Percentiles rank a stretch among this genome's conserved stretches.
phyloP scores from a whole-genome alignment of 2,113 vertebrate species.

The human (Homo sapiens) region GRCh38 chr13:96973001-96973500 shows the following conservation, averaged over 20 bases:
- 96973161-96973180: background rate
- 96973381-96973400: background rate
- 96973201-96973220: background rate
- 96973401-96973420: slow-evolving; percentile 61
- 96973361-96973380: background rate
- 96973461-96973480: slow-evolving; percentile 43
- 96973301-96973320: slow-evolving; percentile 1
- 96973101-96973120: background rate
- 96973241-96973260: background rate
- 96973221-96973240: background rate
- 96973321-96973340: background rate
- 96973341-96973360: slow-evolving; percentile 12
- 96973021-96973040: background rate
- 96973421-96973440: slow-evolving; percentile 59
- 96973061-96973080: background rate
- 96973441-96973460: slow-evolving; percentile 59
- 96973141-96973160: background rate
- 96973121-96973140: background rate
- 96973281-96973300: background rate
- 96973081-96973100: background rate
- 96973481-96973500: slow-evolving; percentile 42
- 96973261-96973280: background rate
- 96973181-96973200: background rate
- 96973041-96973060: background rate
- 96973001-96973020: background rate